phyloP scores from a whole-genome alignment of 2,113 vertebrate genomes.

The Grammomys dolichurus region DNA sequence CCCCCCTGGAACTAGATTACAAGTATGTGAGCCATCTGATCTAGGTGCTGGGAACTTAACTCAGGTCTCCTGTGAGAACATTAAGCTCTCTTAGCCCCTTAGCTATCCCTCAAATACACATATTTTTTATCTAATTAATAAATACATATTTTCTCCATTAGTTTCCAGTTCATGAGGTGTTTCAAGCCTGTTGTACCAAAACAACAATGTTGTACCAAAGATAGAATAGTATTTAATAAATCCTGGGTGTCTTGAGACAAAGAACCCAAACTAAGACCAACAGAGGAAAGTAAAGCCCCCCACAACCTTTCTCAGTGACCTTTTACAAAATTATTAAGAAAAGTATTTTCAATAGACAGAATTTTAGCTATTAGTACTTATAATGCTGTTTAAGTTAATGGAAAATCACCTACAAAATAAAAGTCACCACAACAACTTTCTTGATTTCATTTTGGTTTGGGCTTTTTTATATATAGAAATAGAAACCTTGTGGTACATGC shows the following conservation, averaged over 20 bases:
- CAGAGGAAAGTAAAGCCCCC: neutral
- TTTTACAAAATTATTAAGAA: slow-evolving; percentile 11
- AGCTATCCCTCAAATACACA: neutral
- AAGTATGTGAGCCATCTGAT: neutral
- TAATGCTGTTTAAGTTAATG: neutral
- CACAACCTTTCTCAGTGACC: no score
- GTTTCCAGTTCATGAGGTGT: neutral
- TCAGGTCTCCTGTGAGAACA: neutral
- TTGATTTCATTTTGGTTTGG: neutral
- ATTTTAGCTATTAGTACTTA: neutral
- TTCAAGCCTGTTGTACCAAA: neutral
- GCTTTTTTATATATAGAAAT: neutral
- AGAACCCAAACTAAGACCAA: neutral
- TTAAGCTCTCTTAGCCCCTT: neutral
- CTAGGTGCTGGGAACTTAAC: neutral
- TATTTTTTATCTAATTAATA: neutral
- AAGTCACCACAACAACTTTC: neutral
- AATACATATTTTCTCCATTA: neutral
- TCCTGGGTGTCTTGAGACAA: neutral
- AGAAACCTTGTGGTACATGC: neutral
- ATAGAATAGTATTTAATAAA: neutral
- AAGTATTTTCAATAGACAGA: neutral
- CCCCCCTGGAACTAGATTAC: neutral
- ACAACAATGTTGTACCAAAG: no score
- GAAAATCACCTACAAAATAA: neutral